Percentiles rank a stretch among this genome's conserved stretches.
These are phyloP conservation scores for Fopius arisanus DNA, from an alignment of 1,140 invertebrate genomes.

Conservation along the genomic window DNA sequence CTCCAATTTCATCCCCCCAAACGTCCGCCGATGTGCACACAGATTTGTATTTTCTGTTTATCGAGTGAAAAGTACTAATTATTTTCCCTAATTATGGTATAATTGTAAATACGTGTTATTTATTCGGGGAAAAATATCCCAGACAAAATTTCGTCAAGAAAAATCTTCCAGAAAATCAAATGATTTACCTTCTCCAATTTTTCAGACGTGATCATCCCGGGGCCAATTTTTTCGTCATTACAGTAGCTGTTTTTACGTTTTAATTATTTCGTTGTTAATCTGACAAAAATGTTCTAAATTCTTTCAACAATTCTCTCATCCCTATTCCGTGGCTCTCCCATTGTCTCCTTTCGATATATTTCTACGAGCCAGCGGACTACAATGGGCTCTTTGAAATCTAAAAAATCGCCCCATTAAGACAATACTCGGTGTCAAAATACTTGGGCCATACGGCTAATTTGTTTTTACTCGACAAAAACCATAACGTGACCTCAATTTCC, in stretches of 20 bases:
- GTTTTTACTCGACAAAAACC: constrained; percentile 43
- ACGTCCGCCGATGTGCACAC: background rate
- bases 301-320: background rate
- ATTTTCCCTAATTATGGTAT: no score
- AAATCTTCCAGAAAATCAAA: no score
- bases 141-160: no score
- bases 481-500: constrained; percentile 10
- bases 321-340: background rate
- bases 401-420: constrained; percentile 31
- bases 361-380: background rate
- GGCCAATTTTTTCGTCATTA: no score
- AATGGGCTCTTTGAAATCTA: background rate
- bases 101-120: no score
- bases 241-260: no score
- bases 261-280: no score
- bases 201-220: no score
- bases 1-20: constrained; percentile 48
- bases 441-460: constrained; percentile 63
- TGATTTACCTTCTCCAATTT: no score
- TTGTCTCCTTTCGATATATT: constrained; percentile 23
- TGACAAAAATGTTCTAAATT: background rate
- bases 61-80: no score
- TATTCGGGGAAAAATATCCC: background rate
- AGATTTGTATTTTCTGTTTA: background rate
- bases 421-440: constrained; percentile 61